phyloP scores from a whole-genome alignment of 2,113 vertebrate species.

The Podarcis raffonei region DNA sequence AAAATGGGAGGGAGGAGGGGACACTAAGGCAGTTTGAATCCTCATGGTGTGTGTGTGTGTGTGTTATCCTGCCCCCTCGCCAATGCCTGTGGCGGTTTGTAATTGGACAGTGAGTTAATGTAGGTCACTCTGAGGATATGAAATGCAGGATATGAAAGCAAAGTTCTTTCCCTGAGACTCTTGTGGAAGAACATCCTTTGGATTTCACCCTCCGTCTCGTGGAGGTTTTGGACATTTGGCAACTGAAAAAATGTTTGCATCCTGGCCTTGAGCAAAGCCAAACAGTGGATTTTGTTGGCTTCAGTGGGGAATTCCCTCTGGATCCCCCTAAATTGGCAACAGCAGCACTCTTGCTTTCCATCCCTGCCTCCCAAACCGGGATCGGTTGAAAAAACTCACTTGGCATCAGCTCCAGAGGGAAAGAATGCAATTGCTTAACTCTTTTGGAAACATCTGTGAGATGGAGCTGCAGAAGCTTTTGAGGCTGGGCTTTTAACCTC shows the following conservation, averaged over 20 bases:
- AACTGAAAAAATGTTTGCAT: slow-evolving; percentile 22
- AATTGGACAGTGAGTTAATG: background rate
- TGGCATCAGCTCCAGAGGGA: background rate
- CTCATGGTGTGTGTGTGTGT: no score
- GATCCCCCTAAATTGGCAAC: background rate
- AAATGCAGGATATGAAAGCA: no score
- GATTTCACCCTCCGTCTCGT: background rate
- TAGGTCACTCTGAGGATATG: background rate
- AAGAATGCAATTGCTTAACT: background rate
- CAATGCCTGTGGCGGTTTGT: background rate
- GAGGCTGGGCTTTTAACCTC: background rate
- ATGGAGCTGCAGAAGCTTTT: background rate
- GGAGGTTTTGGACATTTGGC: slow-evolving; percentile 23
- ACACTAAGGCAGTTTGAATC: no score
- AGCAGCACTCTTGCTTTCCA: background rate
- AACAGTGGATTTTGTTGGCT: background rate
- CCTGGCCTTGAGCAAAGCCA: background rate
- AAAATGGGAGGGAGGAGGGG: no score
- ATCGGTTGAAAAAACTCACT: background rate
- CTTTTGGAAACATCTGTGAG: background rate
- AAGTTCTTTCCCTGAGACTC: background rate
- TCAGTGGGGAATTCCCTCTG: background rate
- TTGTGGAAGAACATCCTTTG: background rate
- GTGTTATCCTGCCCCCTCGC: no score
- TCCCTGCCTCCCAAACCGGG: background rate